phyloP scores from a whole-genome alignment of 2,113 vertebrate species.

The Hippocampus zosterae region DNA sequence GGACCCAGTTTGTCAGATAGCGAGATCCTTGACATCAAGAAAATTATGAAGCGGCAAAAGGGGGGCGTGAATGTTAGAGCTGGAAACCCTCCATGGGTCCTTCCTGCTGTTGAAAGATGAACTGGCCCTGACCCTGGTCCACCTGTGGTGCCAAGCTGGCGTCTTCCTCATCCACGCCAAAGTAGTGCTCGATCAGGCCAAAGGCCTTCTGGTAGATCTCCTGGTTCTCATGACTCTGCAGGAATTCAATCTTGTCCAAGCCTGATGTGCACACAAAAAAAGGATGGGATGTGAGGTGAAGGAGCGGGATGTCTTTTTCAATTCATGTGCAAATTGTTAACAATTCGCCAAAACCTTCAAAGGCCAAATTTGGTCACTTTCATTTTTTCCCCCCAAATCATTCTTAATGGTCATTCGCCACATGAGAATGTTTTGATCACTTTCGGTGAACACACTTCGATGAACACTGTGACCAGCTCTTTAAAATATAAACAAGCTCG shows the following conservation, averaged over 20 bases:
- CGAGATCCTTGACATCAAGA: constrained; percentile 3
- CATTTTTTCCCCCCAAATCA: no score
- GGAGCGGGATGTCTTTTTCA: background rate
- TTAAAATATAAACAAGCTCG: no score
- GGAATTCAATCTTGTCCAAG: constrained; percentile 96
- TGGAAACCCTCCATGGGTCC: constrained; percentile 89
- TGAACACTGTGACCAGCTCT: no score
- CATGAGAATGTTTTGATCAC: no score
- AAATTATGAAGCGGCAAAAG: background rate
- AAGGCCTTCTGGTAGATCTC: constrained; percentile 99
- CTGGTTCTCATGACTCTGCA: constrained; percentile 98
- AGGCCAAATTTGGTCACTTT: no score
- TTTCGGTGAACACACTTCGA: no score
- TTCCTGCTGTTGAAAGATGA: constrained; percentile 86
- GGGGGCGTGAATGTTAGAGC: constrained; percentile 65
- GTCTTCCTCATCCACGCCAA: constrained; percentile 86
- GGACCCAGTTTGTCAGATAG: constrained; percentile 6
- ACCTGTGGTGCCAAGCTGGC: constrained; percentile 83
- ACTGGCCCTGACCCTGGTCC: constrained; percentile 86
- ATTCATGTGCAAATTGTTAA: background rate
- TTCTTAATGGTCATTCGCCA: no score
- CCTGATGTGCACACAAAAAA: constrained; percentile 63
- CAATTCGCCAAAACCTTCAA: no score
- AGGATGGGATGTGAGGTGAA: background rate
- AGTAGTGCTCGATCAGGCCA: constrained; percentile 95